A percentile compares a stretch with the other conserved stretches of the same genome.
Evolutionary conservation across 2,113 vertebrate species (phyloP).

Genomic region (Montifringilla adamsi): DNA sequence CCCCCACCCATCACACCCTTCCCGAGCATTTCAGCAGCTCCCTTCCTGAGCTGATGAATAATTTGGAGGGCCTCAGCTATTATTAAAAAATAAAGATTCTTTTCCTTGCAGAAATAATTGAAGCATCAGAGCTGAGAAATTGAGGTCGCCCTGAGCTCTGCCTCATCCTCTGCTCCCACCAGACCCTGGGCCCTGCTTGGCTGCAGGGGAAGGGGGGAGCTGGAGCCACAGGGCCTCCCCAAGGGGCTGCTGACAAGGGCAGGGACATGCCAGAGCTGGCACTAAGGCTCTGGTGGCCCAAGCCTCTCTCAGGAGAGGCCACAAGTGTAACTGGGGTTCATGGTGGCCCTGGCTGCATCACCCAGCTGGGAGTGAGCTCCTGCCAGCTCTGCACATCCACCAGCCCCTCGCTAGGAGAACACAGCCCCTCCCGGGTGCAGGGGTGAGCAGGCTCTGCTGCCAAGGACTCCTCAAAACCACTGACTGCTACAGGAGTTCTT

Average conservation of each 20-base stretch:
- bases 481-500: neutral
- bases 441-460: neutral
- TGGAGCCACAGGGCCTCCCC: neutral
- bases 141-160: slow-evolving; percentile 14
- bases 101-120: slow-evolving; percentile 48
- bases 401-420: neutral
- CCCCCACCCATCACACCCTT: neutral
- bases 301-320: neutral
- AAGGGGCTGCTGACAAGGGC: neutral
- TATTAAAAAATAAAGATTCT: slow-evolving; percentile 48
- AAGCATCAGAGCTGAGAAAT: slow-evolving; percentile 12
- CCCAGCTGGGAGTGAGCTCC: neutral
- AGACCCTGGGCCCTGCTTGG: neutral
- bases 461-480: neutral
- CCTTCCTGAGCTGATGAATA: neutral
- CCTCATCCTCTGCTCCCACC: neutral
- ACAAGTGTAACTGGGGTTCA: neutral
- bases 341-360: neutral
- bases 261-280: neutral
- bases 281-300: neutral
- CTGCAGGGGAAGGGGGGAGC: fast-evolving
- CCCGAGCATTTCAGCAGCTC: neutral
- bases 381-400: neutral
- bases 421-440: neutral
- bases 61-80: slow-evolving; percentile 18